phyloP scores from a whole-genome alignment of 2,113 vertebrate genomes.

The Limnothrissa miodon region DNA sequence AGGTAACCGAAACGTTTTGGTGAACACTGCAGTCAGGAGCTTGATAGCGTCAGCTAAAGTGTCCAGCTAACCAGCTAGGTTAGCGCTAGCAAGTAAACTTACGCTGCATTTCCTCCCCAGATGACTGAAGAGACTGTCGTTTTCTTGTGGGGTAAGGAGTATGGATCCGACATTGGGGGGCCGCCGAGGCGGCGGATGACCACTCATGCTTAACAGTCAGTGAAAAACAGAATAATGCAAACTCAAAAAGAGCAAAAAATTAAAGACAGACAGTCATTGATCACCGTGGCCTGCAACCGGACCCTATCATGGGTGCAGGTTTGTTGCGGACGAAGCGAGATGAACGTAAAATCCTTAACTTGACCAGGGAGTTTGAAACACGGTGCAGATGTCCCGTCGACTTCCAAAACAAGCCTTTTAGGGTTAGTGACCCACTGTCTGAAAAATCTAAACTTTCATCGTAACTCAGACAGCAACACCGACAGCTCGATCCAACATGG shows the following conservation, averaged over 20 bases:
- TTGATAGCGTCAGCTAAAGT: slow-evolving; percentile 10
- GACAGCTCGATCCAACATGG: slow-evolving; percentile 84
- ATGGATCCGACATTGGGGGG: slow-evolving; percentile 76
- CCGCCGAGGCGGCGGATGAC: slow-evolving; percentile 76
- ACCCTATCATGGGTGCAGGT: slow-evolving; percentile 46
- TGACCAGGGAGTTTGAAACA: slow-evolving; percentile 2
- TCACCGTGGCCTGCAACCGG: slow-evolving; percentile 62
- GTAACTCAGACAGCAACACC: slow-evolving; percentile 61
- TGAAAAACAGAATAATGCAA: slow-evolving; percentile 48
- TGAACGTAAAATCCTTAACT: slow-evolving; percentile 24
- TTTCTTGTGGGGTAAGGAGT: slow-evolving; percentile 84
- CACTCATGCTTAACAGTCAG: slow-evolving; percentile 74
- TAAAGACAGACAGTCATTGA: slow-evolving; percentile 63
- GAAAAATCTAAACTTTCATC: slow-evolving; percentile 66
- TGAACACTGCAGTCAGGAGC: not conserved
- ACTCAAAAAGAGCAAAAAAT: slow-evolving; percentile 50
- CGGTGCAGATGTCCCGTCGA: not conserved
- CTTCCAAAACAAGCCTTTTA: not conserved
- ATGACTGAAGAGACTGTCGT: slow-evolving; percentile 83
- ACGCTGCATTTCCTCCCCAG: slow-evolving; percentile 94
- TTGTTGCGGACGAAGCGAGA: slow-evolving; percentile 7
- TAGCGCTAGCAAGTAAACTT: slow-evolving; percentile 64
- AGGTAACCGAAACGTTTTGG: not conserved
- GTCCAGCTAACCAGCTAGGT: not conserved
- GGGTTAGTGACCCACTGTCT: slow-evolving; percentile 30